These are phyloP conservation scores for human DNA, from an alignment of 2,113 vertebrate genomes.

Conservation along the genomic window GRCh38 chr9:70801001-70801500, in stretches of 20 bases:
- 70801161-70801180: neutral
- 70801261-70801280: neutral
- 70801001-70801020: neutral
- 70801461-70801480: neutral
- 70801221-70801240: neutral
- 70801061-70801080: neutral
- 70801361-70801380: conserved; percentile 31
- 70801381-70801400: neutral
- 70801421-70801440: conserved; percentile 38
- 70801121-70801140: neutral
- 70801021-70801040: neutral
- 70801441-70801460: conserved; percentile 29
- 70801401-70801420: neutral
- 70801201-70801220: neutral
- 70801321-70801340: neutral
- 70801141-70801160: neutral
- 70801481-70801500: neutral
- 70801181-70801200: neutral
- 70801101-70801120: neutral
- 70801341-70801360: neutral
- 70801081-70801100: neutral
- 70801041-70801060: neutral
- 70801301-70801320: neutral
- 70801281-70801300: neutral
- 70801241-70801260: neutral